These are phyloP conservation scores for Caenorhabditis sp. DNA, from an alignment of 2,888 invertebrate species.

Conservation along the genomic window DNA sequence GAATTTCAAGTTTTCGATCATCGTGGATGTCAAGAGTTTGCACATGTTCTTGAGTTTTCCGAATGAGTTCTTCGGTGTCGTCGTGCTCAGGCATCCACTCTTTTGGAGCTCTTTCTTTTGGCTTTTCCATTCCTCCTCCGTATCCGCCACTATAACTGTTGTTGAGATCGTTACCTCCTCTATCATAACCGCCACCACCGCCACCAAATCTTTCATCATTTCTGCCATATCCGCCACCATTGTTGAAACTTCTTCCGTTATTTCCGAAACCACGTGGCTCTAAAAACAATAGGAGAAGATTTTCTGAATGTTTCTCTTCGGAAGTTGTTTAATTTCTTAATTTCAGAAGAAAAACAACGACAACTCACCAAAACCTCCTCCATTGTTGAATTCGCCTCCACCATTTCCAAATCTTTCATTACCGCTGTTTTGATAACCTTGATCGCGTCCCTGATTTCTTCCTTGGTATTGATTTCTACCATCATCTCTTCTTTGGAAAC, in stretches of 20 bases:
- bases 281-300: no score
- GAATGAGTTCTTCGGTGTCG: slow-evolving; percentile 6
- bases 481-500: not conserved
- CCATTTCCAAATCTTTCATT: not conserved
- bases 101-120: slow-evolving; percentile 22
- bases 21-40: slow-evolving; percentile 12
- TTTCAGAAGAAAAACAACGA: not conserved
- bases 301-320: no score
- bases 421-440: not conserved
- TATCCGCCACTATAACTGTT: slow-evolving; percentile 11
- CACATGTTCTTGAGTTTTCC: not conserved
- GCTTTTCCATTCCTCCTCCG: not conserved
- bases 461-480: not conserved
- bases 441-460: not conserved
- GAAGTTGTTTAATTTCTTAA: not conserved
- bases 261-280: no score
- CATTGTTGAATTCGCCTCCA: not conserved
- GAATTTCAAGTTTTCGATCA: slow-evolving; percentile 23
- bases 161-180: slow-evolving; percentile 5
- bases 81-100: slow-evolving; percentile 31
- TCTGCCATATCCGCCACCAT: not conserved
- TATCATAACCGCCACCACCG: not conserved
- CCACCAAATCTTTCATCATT: not conserved
- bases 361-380: not conserved
- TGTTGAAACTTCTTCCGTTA: not conserved